These are phyloP conservation scores for Archips crataeganus DNA, from an alignment of 2,888 invertebrate genomes.

Conservation along the genomic window DNA sequence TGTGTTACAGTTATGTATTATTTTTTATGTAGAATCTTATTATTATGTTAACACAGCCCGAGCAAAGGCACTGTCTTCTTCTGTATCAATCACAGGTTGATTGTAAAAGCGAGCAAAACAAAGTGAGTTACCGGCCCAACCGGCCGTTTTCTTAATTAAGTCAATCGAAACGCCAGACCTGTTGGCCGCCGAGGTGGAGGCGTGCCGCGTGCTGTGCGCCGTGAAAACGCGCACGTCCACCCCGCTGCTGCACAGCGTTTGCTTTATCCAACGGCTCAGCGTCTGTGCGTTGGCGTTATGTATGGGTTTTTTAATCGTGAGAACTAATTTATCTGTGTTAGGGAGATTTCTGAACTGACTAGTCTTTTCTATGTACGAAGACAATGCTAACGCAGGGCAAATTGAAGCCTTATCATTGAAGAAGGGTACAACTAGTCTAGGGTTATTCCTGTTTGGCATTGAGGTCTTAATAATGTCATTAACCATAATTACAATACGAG, in stretches of 20 bases:
- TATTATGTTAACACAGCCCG: not conserved
- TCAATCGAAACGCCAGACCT: slow-evolving; percentile 7
- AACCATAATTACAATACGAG: not conserved
- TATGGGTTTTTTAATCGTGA: slow-evolving; percentile 17
- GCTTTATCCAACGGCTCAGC: slow-evolving; percentile 30
- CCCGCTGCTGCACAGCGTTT: slow-evolving; percentile 9
- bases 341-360: not conserved
- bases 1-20: not conserved
- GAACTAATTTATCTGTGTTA: slow-evolving; percentile 2
- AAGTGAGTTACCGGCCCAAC: slow-evolving; percentile 22
- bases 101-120: slow-evolving; percentile 31
- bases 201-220: slow-evolving; percentile 31
- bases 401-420: not conserved
- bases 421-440: not conserved
- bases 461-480: slow-evolving; percentile 5
- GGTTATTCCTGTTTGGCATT: not conserved
- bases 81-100: not conserved
- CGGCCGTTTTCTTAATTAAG: slow-evolving; percentile 16
- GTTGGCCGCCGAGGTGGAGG: slow-evolving; percentile 8
- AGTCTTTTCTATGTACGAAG: not conserved
- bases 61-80: not conserved
- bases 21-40: not conserved
- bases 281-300: slow-evolving; percentile 4
- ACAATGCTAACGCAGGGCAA: not conserved
- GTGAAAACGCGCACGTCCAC: slow-evolving; percentile 20